phyloP scores from a whole-genome alignment of 2,888 invertebrate species.

The Rapana venosa region DNA sequence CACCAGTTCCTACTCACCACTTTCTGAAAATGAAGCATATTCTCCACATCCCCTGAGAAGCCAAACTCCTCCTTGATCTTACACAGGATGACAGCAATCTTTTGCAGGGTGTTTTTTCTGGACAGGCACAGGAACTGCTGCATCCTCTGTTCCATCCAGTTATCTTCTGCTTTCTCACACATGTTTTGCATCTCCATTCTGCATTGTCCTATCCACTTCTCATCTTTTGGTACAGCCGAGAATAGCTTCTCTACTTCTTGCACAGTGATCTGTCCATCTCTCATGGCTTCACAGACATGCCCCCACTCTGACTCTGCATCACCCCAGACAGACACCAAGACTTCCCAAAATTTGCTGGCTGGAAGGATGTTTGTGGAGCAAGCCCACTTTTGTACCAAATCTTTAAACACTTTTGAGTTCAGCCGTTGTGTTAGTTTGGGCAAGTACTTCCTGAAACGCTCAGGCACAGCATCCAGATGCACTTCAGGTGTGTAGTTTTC shows the following conservation, averaged over 20 bases:
- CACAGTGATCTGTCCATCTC: slow-evolving; percentile 15
- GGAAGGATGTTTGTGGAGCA: background rate
- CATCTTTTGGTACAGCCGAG: background rate
- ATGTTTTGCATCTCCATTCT: slow-evolving; percentile 39
- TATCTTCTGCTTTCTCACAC: background rate
- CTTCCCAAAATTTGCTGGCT: slow-evolving; percentile 11
- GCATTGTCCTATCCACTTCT: slow-evolving; percentile 9
- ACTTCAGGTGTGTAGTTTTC: background rate
- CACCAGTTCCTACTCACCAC: slow-evolving; percentile 37
- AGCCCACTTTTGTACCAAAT: background rate
- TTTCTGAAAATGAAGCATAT: slow-evolving; percentile 34
- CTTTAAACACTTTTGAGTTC: background rate
- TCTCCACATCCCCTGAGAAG: slow-evolving; percentile 53
- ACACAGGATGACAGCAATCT: slow-evolving; percentile 53
- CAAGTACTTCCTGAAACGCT: background rate
- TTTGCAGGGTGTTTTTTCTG: slow-evolving; percentile 47
- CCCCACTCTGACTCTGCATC: background rate
- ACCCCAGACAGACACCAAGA: slow-evolving; percentile 7
- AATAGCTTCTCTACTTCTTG: slow-evolving; percentile 7
- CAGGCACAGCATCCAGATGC: slow-evolving; percentile 8
- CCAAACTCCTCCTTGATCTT: slow-evolving; percentile 49
- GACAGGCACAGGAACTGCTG: slow-evolving; percentile 53
- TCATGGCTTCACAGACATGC: background rate
- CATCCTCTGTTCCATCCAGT: slow-evolving; percentile 43
- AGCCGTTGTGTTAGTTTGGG: background rate